Base-by-base conservation (phyloP, 2,888 invertebrate genomes). In the Himalopsyche kuldschensis region DNA sequence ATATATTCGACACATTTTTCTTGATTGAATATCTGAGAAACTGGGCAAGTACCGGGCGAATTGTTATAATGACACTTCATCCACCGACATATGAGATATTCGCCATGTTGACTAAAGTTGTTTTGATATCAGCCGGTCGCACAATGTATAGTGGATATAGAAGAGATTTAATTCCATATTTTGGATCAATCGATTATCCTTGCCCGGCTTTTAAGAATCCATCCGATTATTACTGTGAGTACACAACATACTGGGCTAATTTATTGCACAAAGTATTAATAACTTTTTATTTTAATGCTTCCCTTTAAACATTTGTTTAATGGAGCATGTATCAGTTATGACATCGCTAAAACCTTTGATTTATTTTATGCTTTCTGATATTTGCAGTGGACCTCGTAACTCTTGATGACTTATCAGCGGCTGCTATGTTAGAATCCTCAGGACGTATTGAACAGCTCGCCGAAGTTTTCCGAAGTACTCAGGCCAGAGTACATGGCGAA, bases 171-270 rank as follows among this genome's bases (percentile, higher is more conserved):
- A 94, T 98, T 89, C 95, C 97, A 88, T 98, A 98, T 91, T 98
- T 98, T 91, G 96, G 96, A 81, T 94, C 95, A 79, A 91, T 94
- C 86, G 98, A 98, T 88, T 98, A 97, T 91, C 98, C 98, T 2
- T 98, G 98, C 90, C 98, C 98, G 17, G 96, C 97, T 0, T 98
- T 96, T 90, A 98, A 98, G 90, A 98, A 98, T 89, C 98, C 98
- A 79, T 97, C 98, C 0, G 98, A 98, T 91, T 98, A 98, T 89
- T 98, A 98, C 89, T 92, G 97, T 97, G 91, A 94, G 95, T 93
- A 75, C 24, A 35, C 17, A 78, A 20, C 6, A 78, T 32, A 6
- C 8, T 35, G 11, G 20, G 5, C 1, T 79, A 27, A 30, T 48
- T 35, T 30, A 47, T 48, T 48, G 6, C 63, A 63, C 24, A 24